Conservation (phyloP, 35 echinoderm and acorn worm species). For the Lytechinus variegatus region DNA sequence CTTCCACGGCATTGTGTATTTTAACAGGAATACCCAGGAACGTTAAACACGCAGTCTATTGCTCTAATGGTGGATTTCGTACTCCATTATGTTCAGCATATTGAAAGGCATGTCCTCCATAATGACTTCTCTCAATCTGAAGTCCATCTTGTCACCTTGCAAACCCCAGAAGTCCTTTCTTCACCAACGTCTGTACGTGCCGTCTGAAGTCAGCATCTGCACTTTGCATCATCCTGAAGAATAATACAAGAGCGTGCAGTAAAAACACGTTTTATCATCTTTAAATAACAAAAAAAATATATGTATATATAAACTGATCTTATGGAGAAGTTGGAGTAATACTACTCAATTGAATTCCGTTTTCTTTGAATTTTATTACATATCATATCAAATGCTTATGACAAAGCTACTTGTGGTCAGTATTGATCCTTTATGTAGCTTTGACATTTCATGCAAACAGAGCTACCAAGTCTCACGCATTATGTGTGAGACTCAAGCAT, state of each 20-base stretch:
- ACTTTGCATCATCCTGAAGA: constrained; percentile 68
- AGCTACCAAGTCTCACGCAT: no score
- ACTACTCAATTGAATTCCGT: no score
- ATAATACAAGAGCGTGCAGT: constrained; percentile 10
- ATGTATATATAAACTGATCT: no score
- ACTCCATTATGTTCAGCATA: not conserved
- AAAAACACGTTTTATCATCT: not conserved
- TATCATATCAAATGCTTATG: no score
- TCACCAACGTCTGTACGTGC: constrained; percentile 83
- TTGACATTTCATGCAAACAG: no score
- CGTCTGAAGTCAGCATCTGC: constrained; percentile 62
- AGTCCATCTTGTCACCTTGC: constrained; percentile 37
- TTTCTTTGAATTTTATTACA: no score
- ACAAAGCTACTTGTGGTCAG: no score
- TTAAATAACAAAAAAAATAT: no score
- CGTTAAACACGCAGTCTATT: not conserved
- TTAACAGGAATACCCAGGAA: not conserved
- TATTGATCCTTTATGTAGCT: no score
- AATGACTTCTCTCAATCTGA: not conserved
- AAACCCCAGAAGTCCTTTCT: constrained; percentile 82
- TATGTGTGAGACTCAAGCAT: no score
- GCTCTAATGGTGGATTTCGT: not conserved
- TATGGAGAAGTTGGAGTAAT: no score
- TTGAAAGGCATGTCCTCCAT: not conserved
- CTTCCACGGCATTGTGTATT: not conserved